These are phyloP conservation scores for Hartigia nigra DNA, from an alignment of 2,888 invertebrate species.

Conservation along the genomic window DNA sequence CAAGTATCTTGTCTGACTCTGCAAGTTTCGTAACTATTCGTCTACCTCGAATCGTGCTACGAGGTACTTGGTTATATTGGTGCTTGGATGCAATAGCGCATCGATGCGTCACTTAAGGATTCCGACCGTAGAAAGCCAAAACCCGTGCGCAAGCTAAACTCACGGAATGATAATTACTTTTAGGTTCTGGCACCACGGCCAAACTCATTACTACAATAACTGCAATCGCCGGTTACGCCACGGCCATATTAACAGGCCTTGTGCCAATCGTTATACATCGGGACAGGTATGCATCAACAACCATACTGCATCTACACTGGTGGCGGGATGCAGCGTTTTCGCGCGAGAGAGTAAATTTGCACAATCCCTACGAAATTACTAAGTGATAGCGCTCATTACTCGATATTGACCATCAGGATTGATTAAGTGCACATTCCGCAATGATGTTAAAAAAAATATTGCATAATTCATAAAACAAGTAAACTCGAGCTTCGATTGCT, in stretches of 20 bases:
- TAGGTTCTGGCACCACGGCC: neutral
- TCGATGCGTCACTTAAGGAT: neutral
- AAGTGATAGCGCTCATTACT: neutral
- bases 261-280: neutral
- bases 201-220: neutral
- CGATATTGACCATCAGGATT: neutral
- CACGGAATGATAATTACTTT: neutral
- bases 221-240: neutral
- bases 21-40: neutral
- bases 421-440: neutral
- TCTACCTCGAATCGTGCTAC: neutral
- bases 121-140: neutral
- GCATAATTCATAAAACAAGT: neutral
- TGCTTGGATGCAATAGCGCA: neutral
- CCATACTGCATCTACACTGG: neutral
- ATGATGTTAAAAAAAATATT: neutral
- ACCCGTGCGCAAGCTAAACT: neutral
- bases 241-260: neutral
- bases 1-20: neutral
- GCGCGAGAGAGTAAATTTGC: neutral
- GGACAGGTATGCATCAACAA: neutral
- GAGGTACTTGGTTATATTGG: neutral
- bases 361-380: neutral
- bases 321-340: neutral
- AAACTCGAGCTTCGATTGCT: neutral